Evolutionary conservation across 2,113 vertebrate species (phyloP).

Genomic region (Ceyx margarethae): DNA sequence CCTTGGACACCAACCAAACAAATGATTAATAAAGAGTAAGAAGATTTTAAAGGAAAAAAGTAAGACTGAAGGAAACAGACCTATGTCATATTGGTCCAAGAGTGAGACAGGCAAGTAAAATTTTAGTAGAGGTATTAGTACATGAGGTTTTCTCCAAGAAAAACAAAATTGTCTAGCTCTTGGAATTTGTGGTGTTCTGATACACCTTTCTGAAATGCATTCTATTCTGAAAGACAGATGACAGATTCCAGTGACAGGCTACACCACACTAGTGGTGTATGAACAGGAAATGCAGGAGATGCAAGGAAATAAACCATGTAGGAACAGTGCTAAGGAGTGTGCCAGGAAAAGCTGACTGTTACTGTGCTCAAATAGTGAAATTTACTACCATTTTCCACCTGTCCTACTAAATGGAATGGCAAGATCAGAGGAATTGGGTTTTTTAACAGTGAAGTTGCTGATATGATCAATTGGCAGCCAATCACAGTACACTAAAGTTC

Average conservation of each 20-base stretch:
- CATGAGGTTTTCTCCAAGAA: rapidly evolving
- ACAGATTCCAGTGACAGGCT: neutral
- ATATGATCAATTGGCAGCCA: neutral
- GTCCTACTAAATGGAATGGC: neutral
- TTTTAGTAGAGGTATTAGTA: neutral
- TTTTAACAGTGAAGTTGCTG: neutral
- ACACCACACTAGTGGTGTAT: too few species aligned
- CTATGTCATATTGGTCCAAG: neutral
- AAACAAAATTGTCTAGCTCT: neutral
- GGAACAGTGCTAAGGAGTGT: neutral
- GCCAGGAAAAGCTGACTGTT: neutral
- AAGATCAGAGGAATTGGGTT: neutral
- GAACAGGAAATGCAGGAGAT: neutral
- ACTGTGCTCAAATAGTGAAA: neutral
- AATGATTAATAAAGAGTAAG: neutral
- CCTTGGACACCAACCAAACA: neutral
- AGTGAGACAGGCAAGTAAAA: neutral
- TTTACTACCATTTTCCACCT: neutral
- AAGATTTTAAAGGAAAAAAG: neutral
- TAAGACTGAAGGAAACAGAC: neutral
- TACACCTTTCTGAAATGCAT: neutral
- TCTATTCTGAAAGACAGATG: neutral
- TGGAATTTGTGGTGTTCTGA: neutral
- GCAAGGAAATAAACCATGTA: neutral
- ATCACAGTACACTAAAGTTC: neutral